Evolutionary conservation across 2,113 vertebrate genomes (phyloP), one percentile per base, ranked within the genome.

Genomic region (Tautogolabrus adspersus): DNA sequence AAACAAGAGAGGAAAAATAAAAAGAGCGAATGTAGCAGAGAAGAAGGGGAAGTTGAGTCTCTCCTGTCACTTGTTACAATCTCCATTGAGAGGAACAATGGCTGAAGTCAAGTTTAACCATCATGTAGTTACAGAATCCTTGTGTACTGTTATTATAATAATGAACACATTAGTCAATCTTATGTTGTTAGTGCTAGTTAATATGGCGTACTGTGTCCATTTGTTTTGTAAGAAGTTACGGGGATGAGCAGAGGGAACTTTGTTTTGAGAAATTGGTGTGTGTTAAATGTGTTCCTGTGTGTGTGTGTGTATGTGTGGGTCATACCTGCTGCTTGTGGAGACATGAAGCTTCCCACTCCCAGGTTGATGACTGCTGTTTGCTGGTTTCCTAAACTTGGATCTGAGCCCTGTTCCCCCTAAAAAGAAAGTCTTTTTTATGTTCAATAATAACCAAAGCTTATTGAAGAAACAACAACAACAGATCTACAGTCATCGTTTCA

Each of bases 331-430:
- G 96, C 94, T 91, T 96, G 97, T 56, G 96, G 94, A 75, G 96
- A 96, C 95, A 97, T 96, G 89, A 99, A 98, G 67, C 96, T 93
- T 79, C 97, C 96, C 64, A 96, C 95, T 91, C 96, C 97, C 76
- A 99, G 94, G 90, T 98, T 98, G 91, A 99, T 96, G 82, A 97
- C 96, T 66, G 97, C 96, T n/a, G 97, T 95, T 81, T 97, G 97
- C 87, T 98, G 97, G 87, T 96, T 95, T 83, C 95, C 94, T 90
- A 98, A 93, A 87, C 94, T 93, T 87, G 96, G 96, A 85, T 99
- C 98, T 70, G 95, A 93, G 77, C 91, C 94, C 92, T 96, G 95
- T 79, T 99, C 97, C 79, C 92, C 93, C 97, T 99, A 91, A 60
- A 86, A 87, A 67, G 75, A 86, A 88, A 88, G 54, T 22, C 61